Evolutionary conservation across 2,797 vertebrate species (phyloP), one percentile per base, ranked within the genome.

Genomic region (Characodon lateralis): DNA sequence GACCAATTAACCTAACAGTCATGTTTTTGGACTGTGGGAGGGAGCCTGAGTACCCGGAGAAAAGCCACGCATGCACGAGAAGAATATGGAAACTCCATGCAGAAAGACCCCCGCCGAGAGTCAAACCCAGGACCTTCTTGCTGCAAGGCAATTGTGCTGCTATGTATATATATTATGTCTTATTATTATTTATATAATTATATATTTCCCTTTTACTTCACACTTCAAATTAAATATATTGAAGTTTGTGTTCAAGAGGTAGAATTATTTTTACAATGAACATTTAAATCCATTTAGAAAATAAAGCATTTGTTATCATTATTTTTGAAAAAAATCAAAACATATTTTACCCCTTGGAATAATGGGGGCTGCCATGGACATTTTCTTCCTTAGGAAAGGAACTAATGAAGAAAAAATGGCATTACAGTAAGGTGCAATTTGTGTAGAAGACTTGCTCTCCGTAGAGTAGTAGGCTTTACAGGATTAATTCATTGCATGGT

Each of bases 391-490:
- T 26, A 73, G 28, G 56, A 58, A 48, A 28, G n/a, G 6, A 73
- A 73, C 55, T 61, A 48, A 59, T 61, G 7, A 46, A 73, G 41
- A 59, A 13, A 73, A 39, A 59, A 58, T 22, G 65, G 46, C 28
- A 72, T 61, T 18, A 63, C n/a, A 43, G 39, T 48, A 55, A 22
- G 58, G 2, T 63, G 39, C 59, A 20, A 55, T 50, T 22, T 31
- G n/a, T 6, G 43, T 72, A 14, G 31, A 1, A 24, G 24, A 13
- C 71, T 31, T 59, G 22, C n/a, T 39, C 22, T 73, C 63, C 22
- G 63, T 31, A 58, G 6, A 75, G 69, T 43, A 39, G n/a, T 39
- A 41, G 73, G 63, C 68, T 78, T 59, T 72, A 20, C 68, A 71
- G 46, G 48, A 26, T 48, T 56, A 18, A 65, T 71, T 48, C 69